Evolutionary conservation across 2,113 vertebrate species (phyloP), one percentile per base, ranked within the genome.

Genomic region (Psittacula cyanocephala): DNA sequence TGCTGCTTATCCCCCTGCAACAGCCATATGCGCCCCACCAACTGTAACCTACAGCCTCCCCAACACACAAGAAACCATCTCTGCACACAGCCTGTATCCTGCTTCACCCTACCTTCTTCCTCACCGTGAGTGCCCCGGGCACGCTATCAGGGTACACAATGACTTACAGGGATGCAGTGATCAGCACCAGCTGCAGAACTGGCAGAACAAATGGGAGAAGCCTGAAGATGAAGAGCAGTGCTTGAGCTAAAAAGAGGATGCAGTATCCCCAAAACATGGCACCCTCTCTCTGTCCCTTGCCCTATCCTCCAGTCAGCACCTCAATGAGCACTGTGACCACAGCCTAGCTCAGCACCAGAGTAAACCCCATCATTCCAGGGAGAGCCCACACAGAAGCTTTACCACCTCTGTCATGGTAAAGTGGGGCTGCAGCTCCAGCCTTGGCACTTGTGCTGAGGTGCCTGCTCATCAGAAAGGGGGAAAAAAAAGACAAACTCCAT

Each of bases 391-490:
- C 28, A 22, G 22, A 9, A 28, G 31, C 20, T 62, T 18, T 37
- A 2, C 27, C 7, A 37, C 13, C 39, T 20, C 5, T 4, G 8
- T 64, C 64, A 5, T 0, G 7, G 64, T 22, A 11, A 15, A 29
- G n/a, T 4, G 6, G 29, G 41, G 67, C 19, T 17, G 47, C 20
- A 46, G 39, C 85, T 46, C 28, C 74, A 52, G 53, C 33, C 33
- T 33, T 6, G 27, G 52, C 17, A 17, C 18, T 19, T 17, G 27
- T 5, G 7, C 3, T 7, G 37, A 23, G 44, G 22, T 44, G 28
- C 28, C 31, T 23, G 47, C 25, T n/a, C 12, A 10, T 53, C 59
- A 64, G 57, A 17, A 47, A 44, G 12, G 4, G 7, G 6, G 5
- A 13, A n/a, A 24, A 20, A 33, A 31, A 29, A 19, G 7, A 39